Base-by-base conservation (phyloP, 2,797 vertebrate genomes). In the Gila robusta region DNA sequence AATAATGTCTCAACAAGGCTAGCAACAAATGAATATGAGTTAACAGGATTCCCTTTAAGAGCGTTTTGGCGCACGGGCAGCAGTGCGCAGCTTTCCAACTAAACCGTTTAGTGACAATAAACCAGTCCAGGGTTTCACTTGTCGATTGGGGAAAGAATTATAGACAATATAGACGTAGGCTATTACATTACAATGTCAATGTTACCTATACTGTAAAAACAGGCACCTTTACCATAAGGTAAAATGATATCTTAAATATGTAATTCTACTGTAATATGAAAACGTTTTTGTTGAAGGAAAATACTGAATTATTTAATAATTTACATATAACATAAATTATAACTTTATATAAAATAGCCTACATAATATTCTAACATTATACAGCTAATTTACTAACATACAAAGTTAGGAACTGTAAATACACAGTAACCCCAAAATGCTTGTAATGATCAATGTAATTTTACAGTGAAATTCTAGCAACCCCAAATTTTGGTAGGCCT, bases 71-170 rank as follows among this genome's bases (percentile, higher is more conserved):
- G 17, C 84, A 73, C 69, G 84, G 80, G 77, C 2, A 62, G 5
- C 54, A 49, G 67, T 28, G 84, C 28, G 64, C 54, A 73, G 77
- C 14, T 72, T 64, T 81, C 16, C 77, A 86, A 64, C 69, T 81
- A 81, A 86, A 86, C 84, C 78, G 56, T 86, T 85, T 86, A 81
- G 70, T 64, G 39, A 37, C 41, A 62, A 81, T 81, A 86, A 74
- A 74, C 78, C 69, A 26, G 32, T 66, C 23, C 23, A 64, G 52
- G 23, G 23, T 73, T 85, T 79, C 41, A 80, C 28, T 73, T 70
- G 10, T 37, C 4, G 14, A n/a, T 10, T 17, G 4, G 3, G 12
- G 23, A 67, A 69, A 9, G 6, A 81, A 70, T 35, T 19, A 35
- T 17, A 9, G 16, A 28, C 10, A 49, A 16, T 49, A 16, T 14